phyloP scores from a whole-genome alignment of 37 sponge, comb jelly and placozoan species.

The Mnemiopsis leidyi region DNA sequence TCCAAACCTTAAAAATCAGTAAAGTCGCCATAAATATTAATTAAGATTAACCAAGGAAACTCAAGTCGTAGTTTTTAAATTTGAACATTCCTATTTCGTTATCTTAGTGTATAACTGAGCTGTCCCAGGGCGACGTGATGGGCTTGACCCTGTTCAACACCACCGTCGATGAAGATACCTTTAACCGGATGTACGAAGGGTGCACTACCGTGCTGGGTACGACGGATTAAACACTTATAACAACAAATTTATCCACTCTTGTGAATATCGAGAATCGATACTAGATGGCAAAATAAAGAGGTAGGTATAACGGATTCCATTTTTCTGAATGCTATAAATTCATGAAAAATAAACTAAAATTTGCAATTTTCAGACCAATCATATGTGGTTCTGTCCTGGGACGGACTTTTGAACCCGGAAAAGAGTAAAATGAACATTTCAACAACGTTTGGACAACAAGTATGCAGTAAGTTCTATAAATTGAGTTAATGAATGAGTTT shows the following conservation, averaged over 20 bases:
- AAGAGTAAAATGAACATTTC: neutral
- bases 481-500: neutral
- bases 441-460: slow-evolving; percentile 62
- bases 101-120: too few relatives aligned
- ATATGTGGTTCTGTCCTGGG: slow-evolving; percentile 51
- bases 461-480: slow-evolving; percentile 24
- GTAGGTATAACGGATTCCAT: neutral
- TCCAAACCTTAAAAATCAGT: neutral
- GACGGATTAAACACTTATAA: too few relatives aligned
- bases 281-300: too few relatives aligned
- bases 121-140: slow-evolving; percentile 55
- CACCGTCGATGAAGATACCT: neutral
- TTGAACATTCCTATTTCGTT: too few relatives aligned
- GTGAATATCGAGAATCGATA: neutral
- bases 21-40: neutral
- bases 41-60: neutral
- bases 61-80: too few relatives aligned
- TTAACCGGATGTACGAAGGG: slow-evolving; percentile 21
- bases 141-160: slow-evolving; percentile 30
- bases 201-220: slow-evolving; percentile 51
- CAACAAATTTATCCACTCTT: too few relatives aligned
- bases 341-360: too few relatives aligned
- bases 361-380: slow-evolving; percentile 7
- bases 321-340: neutral
- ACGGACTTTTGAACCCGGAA: neutral